Base-by-base conservation (phyloP, 2,113 vertebrate genomes). In the Loxodonta africana region DNA sequence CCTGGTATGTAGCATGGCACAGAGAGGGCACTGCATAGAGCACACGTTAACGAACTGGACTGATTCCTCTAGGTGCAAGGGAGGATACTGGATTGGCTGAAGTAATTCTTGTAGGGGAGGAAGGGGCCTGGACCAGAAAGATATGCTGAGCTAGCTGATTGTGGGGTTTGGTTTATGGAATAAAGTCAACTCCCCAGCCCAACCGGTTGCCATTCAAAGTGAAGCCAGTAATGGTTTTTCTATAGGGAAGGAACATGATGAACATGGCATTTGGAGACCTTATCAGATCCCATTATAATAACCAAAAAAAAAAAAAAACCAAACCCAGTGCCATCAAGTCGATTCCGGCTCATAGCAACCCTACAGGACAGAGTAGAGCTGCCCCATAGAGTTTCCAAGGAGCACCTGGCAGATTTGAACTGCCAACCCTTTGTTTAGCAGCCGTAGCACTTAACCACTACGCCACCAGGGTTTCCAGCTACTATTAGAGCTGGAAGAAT, bases 51-150 rank as follows among this genome's bases (percentile, higher is more conserved):
- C 78, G 60, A 94, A 94, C 20, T 77, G 28, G 53, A 53, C 26
- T 84, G 46, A 80, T 85, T 73, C 30, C 44, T 95, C 23, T 88
- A 41, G 51, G 51, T 33, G 14, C 26, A 90, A n/a, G 11, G 21
- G 28, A 90, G 51, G 20, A 11, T 8, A 74, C 0, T 46, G 20
- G 17, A 25, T n/a, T 51, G 37, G 67, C 53, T 90, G 44, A 93
- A 96, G 44, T 26, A 25, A 17, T 82, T 94, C 37, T 95, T 87
- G 21, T n/a, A 83, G 14, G 78, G 25, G 89, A 94, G 46, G 33
- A 95, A 81, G 57, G 81, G 77, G 33, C 6, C 65, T 90, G 48
- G 28, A 82, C 76, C 95, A 62, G 69, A 91, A 93, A 87, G 28
- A 11, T 88, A 57, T 69, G 28, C 15, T 93, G 51, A 28, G 8